Base-by-base conservation (phyloP, 30 jellyfish, hydroid and myxozoan genomes). In the Hydractinia symbiolongicarpus region DNA sequence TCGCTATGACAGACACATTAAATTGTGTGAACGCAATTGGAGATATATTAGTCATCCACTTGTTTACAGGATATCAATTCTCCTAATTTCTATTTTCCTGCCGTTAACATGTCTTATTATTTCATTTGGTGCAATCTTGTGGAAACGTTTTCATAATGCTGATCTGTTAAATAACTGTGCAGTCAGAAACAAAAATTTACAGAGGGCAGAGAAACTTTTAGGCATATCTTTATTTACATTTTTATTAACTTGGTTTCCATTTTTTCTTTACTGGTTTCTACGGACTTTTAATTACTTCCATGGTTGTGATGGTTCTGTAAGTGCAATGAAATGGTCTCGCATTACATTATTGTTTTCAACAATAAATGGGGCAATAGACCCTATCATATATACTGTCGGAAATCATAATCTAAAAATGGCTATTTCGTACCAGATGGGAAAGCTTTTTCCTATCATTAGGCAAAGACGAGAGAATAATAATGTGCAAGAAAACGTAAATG, bases 191-290 rank as follows among this genome's bases (percentile, higher is more conserved):
- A 19, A 62, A 15, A 88, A 92, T 17, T 66, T 90, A 21, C 86
- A 86, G 9, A 85, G 82, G 56, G 97, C 95, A 0, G 97, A 90
- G 76, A 83, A 78, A 53, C 81, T 82, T 83, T 87, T 90, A 16
- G 95, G 97, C 17, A 20, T 85, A 53, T 85, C 85, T 30, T 84
- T 90, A 2, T 67, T 84, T 14, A 85, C 85, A 13, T 82, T 83
- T 76, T 30, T 90, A 6, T 11, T 82, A n/a, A 83, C 95, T 79
- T 90, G 97, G 97, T 80, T 90, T 54, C 97, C 97, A 15, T 90
- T 90, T 75, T 77, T 64, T 11, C 14, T 79, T 0, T 90, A 84
- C 83, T 90, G 95, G 95, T 53, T 77, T 8, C 50, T 90, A 11
- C 40, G 7, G 19, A n/a, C 40, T 2, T 44, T 51, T 51, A 1